phyloP scores from a whole-genome alignment of 2,888 invertebrate genomes.

The Ormyrus rosae region DNA sequence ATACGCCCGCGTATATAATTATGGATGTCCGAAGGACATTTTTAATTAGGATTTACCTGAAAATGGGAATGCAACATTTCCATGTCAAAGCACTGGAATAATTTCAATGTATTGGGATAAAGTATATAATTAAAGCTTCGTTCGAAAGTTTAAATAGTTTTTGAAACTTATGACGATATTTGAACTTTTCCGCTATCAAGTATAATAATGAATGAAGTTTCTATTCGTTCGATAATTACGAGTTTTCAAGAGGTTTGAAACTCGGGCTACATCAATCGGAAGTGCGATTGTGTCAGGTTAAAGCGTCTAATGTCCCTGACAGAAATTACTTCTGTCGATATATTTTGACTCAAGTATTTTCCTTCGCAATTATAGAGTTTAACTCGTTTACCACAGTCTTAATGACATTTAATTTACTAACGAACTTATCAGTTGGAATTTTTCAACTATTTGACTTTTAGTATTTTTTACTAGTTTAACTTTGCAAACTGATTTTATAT shows the following conservation, averaged over 20 bases:
- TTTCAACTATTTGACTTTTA: background rate
- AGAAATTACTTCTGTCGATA: slow-evolving; percentile 31
- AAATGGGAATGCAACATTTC: slow-evolving; percentile 32
- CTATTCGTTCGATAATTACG: slow-evolving; percentile 31
- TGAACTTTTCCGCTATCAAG: slow-evolving; percentile 26
- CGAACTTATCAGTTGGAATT: background rate
- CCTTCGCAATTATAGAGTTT: slow-evolving; percentile 7
- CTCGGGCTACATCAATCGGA: slow-evolving; percentile 31
- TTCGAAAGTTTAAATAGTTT: slow-evolving; percentile 27
- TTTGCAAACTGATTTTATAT: background rate
- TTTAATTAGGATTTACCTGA: slow-evolving; percentile 1
- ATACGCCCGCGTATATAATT: slow-evolving; percentile 23
- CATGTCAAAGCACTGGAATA: slow-evolving; percentile 1
- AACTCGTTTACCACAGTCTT: background rate
- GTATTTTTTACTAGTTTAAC: background rate
- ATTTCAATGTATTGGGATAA: slow-evolving; percentile 13
- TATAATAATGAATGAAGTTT: slow-evolving; percentile 40
- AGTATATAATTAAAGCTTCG: background rate
- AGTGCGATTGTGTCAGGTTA: slow-evolving; percentile 44
- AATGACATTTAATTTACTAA: slow-evolving; percentile 7
- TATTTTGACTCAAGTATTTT: slow-evolving; percentile 12
- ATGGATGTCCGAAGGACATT: background rate
- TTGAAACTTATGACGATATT: slow-evolving; percentile 6
- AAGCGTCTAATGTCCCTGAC: slow-evolving; percentile 46
- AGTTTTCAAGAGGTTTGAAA: slow-evolving; percentile 40